Conservation (phyloP, 2,113 vertebrate genomes). For the Promerops cafer region DNA sequence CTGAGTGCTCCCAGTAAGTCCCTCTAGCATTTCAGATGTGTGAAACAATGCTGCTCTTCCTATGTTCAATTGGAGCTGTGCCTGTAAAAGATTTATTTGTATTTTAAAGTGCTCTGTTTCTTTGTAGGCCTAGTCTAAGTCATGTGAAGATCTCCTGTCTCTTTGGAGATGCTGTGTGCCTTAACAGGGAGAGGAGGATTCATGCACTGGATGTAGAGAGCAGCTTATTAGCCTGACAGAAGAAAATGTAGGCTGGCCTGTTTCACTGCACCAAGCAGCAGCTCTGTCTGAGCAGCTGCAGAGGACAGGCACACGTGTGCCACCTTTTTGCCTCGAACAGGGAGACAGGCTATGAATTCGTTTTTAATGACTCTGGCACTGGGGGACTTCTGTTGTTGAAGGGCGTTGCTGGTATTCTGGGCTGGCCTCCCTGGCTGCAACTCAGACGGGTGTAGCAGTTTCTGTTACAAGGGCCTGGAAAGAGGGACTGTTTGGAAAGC, state of each 20-base stretch:
- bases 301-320: neutral
- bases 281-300: neutral
- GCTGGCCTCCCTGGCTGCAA: neutral
- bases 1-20: neutral
- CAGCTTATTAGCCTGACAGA: neutral
- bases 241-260: neutral
- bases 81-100: neutral
- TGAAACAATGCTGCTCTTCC: neutral
- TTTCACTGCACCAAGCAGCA: neutral
- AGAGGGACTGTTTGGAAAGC: neutral
- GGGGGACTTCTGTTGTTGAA: neutral
- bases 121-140: neutral
- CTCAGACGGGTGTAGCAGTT: constrained; percentile 24
- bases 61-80: neutral
- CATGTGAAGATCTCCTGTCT: neutral
- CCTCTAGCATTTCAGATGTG: neutral
- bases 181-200: neutral
- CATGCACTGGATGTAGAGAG: neutral
- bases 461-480: constrained; percentile 14
- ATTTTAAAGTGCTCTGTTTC: neutral
- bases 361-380: neutral
- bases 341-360: neutral
- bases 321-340: neutral
- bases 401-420: neutral
- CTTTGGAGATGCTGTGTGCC: neutral